phyloP scores from a whole-genome alignment of 2,888 invertebrate species.

The Amphipyra tragopoginis region DNA sequence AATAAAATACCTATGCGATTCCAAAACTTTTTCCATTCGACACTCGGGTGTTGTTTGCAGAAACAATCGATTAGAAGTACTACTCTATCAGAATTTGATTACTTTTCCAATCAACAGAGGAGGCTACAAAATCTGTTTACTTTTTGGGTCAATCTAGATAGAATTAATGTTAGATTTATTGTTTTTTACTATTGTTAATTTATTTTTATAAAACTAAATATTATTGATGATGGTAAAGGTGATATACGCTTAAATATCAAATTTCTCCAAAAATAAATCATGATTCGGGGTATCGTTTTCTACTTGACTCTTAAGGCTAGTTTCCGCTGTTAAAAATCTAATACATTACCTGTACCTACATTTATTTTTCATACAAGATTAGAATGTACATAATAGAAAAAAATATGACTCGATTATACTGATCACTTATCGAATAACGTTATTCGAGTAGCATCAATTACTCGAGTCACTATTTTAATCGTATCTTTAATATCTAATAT shows the following conservation, averaged over 20 bases:
- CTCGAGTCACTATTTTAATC: conserved; percentile 58
- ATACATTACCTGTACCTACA: not conserved
- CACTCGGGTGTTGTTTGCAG: conserved; percentile 17
- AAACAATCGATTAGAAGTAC: conserved; percentile 28
- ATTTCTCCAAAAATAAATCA: no score
- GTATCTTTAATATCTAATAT: conserved; percentile 55
- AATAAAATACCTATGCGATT: conserved; percentile 12
- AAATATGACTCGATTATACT: conserved; percentile 40
- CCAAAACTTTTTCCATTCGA: conserved; percentile 2
- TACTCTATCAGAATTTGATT: conserved; percentile 22
- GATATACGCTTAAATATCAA: no score
- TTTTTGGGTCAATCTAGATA: conserved; percentile 1
- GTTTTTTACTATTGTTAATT: not conserved
- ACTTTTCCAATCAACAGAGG: conserved; percentile 30
- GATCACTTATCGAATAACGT: conserved; percentile 54
- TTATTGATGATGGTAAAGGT: no score
- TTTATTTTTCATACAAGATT: not conserved
- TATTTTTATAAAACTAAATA: no score
- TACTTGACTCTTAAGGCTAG: no score
- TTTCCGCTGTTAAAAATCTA: no score
- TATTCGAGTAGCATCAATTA: conserved; percentile 60
- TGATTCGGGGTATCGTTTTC: no score
- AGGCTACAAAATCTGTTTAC: conserved; percentile 10
- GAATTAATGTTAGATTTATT: not conserved
- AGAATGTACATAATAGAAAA: conserved; percentile 32